Base-by-base conservation (phyloP, 1,140 invertebrate genomes). In the Trachymyrmex septentrionalis region DNA sequence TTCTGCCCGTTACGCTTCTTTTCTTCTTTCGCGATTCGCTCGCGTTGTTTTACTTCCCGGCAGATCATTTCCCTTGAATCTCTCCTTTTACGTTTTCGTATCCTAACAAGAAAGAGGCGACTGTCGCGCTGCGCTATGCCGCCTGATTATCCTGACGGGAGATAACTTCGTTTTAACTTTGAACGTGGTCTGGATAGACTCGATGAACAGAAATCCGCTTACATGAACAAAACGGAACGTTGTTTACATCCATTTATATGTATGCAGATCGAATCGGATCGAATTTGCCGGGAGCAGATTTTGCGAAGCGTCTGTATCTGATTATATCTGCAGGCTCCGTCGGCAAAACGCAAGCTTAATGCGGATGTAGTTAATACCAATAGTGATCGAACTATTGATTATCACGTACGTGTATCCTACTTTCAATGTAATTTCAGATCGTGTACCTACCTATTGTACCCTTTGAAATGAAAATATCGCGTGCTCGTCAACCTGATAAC, bases 71-170 rank as follows among this genome's bases (percentile, higher is more conserved):
- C 21, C 21, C 14, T n/a, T n/a, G 77, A n/a, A 16, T 16, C n/a
- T 16, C n/a, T 38, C 27, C 64, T n/a, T 69, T 57, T 57, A 27
- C 44, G 66, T 19, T 3, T 3, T 57, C 30, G 48, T 57, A 57
- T 71, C 77, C 71, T 57, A 81, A 71, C 69, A 81, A 80, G 44
- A n/a, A 80, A 66, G 27, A 53, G 14, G 1, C 66, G 63, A 19
- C 27, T 12, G 61, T 63, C 64, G 48, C 44, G 59, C 59, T 19
- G 34, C 59, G 4, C 12, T 30, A 38, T 30, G 16, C 30, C 48
- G 14, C 64, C 67, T 53, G 64, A 69, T 81, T 71, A 81, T 44
- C 66, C 64, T 24, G 64, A 81, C 30, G 7, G 63, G 19, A 55
- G 38, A 78, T 78, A 63, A 59, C 24, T 78, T 77, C 48, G 24